A percentile compares a stretch with the other conserved stretches of the same genome.
Conservation (phyloP, 2,797 vertebrate genomes). For the Dendrocincla tyrannina region DNA sequence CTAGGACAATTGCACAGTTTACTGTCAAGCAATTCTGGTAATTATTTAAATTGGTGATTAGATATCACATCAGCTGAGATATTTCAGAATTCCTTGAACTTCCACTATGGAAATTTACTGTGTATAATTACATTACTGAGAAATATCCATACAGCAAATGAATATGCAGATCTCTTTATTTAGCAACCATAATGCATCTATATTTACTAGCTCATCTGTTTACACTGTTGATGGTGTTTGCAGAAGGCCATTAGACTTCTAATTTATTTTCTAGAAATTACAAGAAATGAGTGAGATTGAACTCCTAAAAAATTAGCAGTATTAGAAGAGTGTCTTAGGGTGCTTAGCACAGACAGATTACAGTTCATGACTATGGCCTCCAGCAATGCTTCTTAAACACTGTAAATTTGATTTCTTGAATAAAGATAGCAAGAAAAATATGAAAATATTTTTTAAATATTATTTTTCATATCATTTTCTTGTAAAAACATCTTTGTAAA, state of each 20-base stretch:
- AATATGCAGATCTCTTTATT: constrained; percentile 10
- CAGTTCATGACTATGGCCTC: background rate
- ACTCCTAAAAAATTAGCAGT: background rate
- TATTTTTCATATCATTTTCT: background rate
- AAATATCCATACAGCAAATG: constrained; percentile 23
- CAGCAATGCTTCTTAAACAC: background rate
- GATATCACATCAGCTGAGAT: background rate
- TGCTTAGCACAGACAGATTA: background rate
- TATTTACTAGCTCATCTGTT: constrained; percentile 17
- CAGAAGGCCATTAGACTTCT: background rate
- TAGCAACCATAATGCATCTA: background rate
- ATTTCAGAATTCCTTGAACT: constrained; percentile 27
- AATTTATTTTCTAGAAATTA: background rate
- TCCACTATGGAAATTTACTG: constrained; percentile 5
- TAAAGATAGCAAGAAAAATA: background rate
- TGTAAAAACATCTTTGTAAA: background rate
- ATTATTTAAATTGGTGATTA: constrained; percentile 28
- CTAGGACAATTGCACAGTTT: background rate
- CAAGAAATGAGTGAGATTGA: background rate
- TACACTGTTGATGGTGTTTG: background rate
- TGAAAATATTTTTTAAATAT: background rate
- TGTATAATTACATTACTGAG: background rate
- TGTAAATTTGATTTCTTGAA: background rate
- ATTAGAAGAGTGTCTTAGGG: background rate
- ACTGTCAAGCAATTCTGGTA: constrained; percentile 31